Evolutionary conservation across 2,113 vertebrate species (phyloP).

Genomic region (Cavia aperea): DNA sequence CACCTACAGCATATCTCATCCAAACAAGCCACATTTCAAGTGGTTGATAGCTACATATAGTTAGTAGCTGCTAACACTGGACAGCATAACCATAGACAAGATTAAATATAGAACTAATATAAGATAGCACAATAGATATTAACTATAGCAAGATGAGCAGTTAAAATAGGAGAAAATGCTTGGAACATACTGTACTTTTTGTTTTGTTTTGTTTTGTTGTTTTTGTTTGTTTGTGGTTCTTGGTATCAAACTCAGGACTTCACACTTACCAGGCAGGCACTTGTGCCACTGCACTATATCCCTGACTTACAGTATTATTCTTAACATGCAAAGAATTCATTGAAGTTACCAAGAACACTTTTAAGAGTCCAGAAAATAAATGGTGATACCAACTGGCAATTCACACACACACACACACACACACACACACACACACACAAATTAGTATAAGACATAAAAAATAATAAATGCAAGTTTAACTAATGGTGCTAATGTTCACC

Average conservation of each 20-base stretch:
- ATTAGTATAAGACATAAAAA: neutral
- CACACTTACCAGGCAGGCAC: no score
- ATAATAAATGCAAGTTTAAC: neutral
- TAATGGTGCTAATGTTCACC: neutral
- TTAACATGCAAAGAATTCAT: neutral
- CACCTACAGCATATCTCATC: neutral
- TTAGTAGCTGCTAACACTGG: neutral
- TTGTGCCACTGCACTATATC: no score
- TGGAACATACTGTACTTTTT: neutral
- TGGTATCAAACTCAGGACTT: no score
- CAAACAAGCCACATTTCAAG: neutral
- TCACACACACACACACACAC: neutral
- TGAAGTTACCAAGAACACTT: neutral
- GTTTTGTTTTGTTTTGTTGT: no score
- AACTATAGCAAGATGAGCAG: neutral
- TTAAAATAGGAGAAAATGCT: neutral
- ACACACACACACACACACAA: neutral
- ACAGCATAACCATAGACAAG: neutral
- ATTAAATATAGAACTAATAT: slow-evolving; percentile 31
- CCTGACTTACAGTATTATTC: neutral
- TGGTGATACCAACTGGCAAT: neutral
- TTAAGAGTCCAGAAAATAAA: slow-evolving; percentile 24
- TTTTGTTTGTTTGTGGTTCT: no score
- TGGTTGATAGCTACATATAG: neutral
- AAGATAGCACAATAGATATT: neutral